Percentiles rank a stretch among this genome's conserved stretches.
Evolutionary conservation across 1,140 invertebrate genomes (phyloP).

Genomic region (Aleiodes sp.): DNA sequence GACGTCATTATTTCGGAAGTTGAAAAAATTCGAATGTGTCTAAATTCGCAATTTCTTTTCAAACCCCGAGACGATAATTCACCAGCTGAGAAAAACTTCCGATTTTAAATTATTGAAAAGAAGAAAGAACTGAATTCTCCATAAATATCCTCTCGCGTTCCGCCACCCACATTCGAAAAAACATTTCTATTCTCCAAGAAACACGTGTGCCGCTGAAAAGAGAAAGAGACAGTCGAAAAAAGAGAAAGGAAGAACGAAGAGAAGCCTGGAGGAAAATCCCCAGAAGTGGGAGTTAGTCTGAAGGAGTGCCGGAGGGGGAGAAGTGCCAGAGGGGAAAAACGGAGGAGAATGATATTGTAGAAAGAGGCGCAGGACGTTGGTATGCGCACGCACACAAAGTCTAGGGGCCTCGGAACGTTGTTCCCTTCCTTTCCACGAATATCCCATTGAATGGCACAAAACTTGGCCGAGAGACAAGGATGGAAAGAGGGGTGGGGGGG

Average conservation of each 20-base stretch:
- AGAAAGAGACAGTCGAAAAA: not conserved
- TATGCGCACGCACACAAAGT: too few relatives aligned
- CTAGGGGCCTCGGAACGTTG: too few relatives aligned
- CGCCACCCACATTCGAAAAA: not conserved
- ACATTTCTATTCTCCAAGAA: not conserved
- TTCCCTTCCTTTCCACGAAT: too few relatives aligned
- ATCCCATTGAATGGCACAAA: too few relatives aligned
- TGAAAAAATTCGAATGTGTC: too few relatives aligned
- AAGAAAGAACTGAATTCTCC: too few relatives aligned
- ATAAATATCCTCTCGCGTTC: not conserved
- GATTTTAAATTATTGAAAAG: too few relatives aligned
- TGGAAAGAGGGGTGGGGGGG: conserved; percentile 26
- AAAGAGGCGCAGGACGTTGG: not conserved
- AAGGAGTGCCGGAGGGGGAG: not conserved
- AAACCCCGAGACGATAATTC: too few relatives aligned
- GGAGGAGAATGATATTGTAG: not conserved
- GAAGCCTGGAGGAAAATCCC: not conserved
- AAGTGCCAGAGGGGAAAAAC: not conserved
- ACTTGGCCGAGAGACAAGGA: too few relatives aligned
- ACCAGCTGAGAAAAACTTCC: not conserved
- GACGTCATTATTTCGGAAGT: not conserved
- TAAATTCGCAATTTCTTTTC: too few relatives aligned
- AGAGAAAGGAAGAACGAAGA: not conserved
- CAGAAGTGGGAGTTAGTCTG: conserved; percentile 1
- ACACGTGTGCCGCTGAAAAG: not conserved